Base-by-base conservation (phyloP, 2,113 vertebrate species). In the Catharus fuscescens region DNA sequence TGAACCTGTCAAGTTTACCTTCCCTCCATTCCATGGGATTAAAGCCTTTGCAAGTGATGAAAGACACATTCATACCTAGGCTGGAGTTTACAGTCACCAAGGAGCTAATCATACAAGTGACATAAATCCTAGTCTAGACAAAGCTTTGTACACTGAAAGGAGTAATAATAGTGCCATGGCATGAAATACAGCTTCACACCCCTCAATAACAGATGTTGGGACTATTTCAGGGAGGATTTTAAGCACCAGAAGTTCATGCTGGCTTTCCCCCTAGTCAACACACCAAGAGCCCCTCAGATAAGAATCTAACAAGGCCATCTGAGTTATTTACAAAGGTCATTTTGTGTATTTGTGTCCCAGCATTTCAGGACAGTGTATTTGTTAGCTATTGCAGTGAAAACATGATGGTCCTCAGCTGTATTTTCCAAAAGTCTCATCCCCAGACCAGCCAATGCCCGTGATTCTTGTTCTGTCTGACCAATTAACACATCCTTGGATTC, bases 101-200 rank as follows among this genome's bases (percentile, higher is more conserved):
- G 57, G n/a, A 96, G 57, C 84, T 89, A 95, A 95, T 94, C 84
- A 74, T 54, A 66, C 50, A 72, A 69, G 36, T 80, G 54, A 78
- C 61, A 62, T 29, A 92, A 94, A 90, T 92, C 90, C 74, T 77
- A 50, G 82, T 88, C 95, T 86, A 86, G 90, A 94, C 82, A 94
- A 88, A 86, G 90, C 54, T 92, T 93, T 92, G 34, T 54, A 61
- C 11, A 23, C 42, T 57, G 76, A 83, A 93, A 91, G 18, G 16
- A 12, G 44, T 36, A 60, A 91, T 82, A 92, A 86, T 18, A 50
- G 18, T 23, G 50, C 70, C 77, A 36, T 2, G 18, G 36, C 79
- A 85, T 7, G 28, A 53, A 82, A 82, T 38, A 53, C 29, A 64
- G 42, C 28, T 84, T 92, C n/a, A 10, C 8, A n/a, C 5, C 10